Base-by-base conservation (phyloP, 2,888 invertebrate genomes). In the Acleris literana region DNA sequence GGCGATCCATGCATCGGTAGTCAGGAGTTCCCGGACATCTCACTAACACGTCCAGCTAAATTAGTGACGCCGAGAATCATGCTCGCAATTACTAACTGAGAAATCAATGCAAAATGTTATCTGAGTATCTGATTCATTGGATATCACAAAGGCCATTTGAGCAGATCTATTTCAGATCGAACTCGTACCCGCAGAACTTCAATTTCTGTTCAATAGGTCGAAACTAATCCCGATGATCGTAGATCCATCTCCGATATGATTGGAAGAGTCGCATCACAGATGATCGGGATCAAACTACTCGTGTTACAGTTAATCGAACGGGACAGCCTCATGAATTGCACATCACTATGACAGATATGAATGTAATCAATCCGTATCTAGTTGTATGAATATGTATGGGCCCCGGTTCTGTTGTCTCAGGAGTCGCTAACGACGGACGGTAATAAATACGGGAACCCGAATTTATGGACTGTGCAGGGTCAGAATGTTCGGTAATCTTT, bases 301-400 rank as follows among this genome's bases (percentile, higher is more conserved):
- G 61, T 52, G 52, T 56, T 65, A 66, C 66, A 39, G 66, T 44
- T 66, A 66, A 66, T 52, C 66, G 66, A 57, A 57, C 25, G 61
- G 61, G 66, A 66, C 66, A 62, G 57, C 25, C 60, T 66, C 66
- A 62, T 66, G 66, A 62, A 66, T 62, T 62, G 61, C 52, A 66
- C 57, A 66, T 62, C 66, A 62, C 57, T 61, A 25, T 61, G 66
- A 66, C 66, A 66, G 56, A 62, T 62, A 57, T 66, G 52, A 62
- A 66, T 56, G 66, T 66, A 66, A 66, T 66, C 66, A 62, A 66
- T 66, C 62, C 56, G 61, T 52, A 65, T 56, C 64, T 17, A 25
- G 51, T 18, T 55, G 65, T 61, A 62, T 66, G 66, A 66, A 66
- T 66, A 66, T 66, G 66, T 62, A 66, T 66, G 57, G 46, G 55